Evolutionary conservation across 2,797 vertebrate species (phyloP).

Genomic region (Pelochelys cantorii): DNA sequence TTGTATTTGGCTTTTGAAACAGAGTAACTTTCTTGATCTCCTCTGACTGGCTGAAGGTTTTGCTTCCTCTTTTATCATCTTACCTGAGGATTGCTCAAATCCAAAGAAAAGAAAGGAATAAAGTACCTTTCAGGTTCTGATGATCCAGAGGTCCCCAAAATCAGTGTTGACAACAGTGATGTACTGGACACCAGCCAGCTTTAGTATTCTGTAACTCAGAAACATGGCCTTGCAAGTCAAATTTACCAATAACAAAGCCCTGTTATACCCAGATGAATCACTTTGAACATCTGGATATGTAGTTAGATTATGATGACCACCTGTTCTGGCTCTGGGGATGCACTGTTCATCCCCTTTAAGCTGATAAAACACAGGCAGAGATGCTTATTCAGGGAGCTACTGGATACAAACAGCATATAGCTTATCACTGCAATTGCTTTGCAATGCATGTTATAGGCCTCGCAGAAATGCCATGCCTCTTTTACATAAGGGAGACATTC

Average conservation of each 20-base stretch:
- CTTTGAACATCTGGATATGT: background rate
- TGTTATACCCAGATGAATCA: background rate
- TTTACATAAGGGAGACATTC: background rate
- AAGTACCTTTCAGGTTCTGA: background rate
- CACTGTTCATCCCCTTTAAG: background rate
- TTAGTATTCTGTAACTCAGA: background rate
- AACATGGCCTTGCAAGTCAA: background rate
- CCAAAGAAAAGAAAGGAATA: background rate
- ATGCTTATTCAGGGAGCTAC: background rate
- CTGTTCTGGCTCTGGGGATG: background rate
- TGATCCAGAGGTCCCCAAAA: background rate
- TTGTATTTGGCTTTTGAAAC: background rate
- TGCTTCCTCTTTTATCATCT: background rate
- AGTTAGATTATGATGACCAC: background rate
- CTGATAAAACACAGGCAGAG: background rate
- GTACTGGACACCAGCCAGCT: background rate
- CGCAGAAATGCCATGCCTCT: background rate
- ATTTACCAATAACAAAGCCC: background rate
- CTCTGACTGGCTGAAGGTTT: background rate
- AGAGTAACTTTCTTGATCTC: background rate
- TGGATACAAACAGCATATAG: background rate
- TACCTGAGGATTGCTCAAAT: background rate
- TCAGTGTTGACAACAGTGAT: background rate
- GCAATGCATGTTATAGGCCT: background rate
- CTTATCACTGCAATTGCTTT: constrained; percentile 15